Base-by-base conservation (phyloP, 2,888 invertebrate genomes). In the Lucinisca nassula region DNA sequence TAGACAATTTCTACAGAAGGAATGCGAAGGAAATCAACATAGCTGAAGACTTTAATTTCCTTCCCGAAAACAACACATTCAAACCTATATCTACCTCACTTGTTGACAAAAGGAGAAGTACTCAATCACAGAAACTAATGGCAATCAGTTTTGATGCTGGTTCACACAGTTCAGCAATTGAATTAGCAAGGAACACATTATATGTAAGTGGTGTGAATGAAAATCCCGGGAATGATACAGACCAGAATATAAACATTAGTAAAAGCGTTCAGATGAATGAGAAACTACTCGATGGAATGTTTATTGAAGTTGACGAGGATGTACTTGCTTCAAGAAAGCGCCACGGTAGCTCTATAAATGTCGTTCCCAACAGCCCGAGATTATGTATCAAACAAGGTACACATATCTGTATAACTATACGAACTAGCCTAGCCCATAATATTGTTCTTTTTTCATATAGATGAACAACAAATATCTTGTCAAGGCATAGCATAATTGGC, bases 221-320 rank as follows among this genome's bases (percentile, higher is more conserved):
- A 30, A 6, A 30, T 8, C 8, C 24, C 21, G 51, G 32, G 17
- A 74, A 45, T 40, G 17, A 12, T 10, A n/a, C 35, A 2, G 61
- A 75, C 6, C 27, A 51, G 0, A 72, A 83, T 21, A 55, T 55
- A 3, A 21, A 77, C 12, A 27, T 72, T 24, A 74, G 55, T 21
- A 73, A 81, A 51, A 37, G 14, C 37, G 58, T n/a, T 40, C 83
- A 85, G 45, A 49, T 70, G 6, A 73, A 82, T n/a, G 86, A 91
- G 24, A 79, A 78, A 32, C 87, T 89, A 74, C 89, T 91, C 4
- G 81, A 79, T 24, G 87, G 89, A 49, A 45, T 91, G 45, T 84
- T 91, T 38, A 83, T 91, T n/a, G 90, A 91, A 67, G 90, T 91
- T 3, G 90, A 87, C 73, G 91, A 89, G 40, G 85, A 84, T 40